These are phyloP conservation scores for Nemopilema nomurai DNA, from an alignment of 30 jellyfish, hydroid and myxozoan species.

Conservation along the genomic window DNA sequence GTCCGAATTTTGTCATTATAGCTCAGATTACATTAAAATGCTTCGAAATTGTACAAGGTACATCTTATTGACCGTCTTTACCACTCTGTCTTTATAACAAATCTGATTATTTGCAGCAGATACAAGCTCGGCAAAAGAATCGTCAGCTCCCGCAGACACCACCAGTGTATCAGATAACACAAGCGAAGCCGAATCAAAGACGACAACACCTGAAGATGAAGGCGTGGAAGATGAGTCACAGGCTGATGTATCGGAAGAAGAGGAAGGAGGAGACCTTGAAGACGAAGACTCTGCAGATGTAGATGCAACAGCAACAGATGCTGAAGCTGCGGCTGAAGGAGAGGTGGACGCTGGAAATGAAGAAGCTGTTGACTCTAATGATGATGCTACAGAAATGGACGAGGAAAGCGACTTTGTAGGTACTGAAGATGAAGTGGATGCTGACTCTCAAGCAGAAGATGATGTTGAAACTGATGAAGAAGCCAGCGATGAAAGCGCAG, in stretches of 20 bases:
- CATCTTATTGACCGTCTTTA: too few relatives aligned
- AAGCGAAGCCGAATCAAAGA: not conserved
- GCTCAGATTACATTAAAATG: not conserved
- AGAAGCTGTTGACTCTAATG: constrained; percentile 10
- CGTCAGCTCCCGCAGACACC: not conserved
- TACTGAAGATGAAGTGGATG: not conserved
- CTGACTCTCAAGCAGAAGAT: constrained; percentile 1
- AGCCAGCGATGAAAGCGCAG: constrained; percentile 3
- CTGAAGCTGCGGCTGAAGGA: constrained; percentile 1
- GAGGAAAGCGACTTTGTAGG: not conserved
- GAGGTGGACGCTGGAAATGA: constrained; percentile 14
- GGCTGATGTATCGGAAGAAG: constrained; percentile 4
- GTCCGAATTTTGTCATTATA: not conserved
- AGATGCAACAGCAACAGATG: constrained; percentile 3
- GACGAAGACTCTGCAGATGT: not conserved
- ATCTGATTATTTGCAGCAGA: not conserved
- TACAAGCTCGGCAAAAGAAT: not conserved
- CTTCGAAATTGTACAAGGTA: not conserved
- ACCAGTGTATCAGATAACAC: not conserved
- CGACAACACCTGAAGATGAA: not conserved
- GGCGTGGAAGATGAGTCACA: not conserved
- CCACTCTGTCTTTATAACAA: too few relatives aligned
- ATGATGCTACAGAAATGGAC: not conserved
- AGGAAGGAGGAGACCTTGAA: constrained; percentile 25
- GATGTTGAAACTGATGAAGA: constrained; percentile 30